Conservation (phyloP, 2,888 invertebrate species). For the Acheta domesticus region DNA sequence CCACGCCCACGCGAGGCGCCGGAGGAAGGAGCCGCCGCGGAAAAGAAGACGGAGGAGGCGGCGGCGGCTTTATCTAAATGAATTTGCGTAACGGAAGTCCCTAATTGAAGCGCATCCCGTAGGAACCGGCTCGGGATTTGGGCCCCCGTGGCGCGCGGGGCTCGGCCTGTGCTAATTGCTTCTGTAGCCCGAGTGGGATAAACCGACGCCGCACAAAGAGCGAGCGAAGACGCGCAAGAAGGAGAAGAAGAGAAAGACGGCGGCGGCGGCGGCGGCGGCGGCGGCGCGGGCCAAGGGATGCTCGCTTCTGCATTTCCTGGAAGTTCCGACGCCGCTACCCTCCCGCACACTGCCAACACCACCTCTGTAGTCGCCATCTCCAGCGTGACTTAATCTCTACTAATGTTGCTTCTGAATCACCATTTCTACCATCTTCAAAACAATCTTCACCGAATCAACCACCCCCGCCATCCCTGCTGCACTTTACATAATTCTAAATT, state of each 20-base stretch:
- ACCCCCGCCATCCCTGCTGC: too few species aligned
- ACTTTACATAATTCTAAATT: too few species aligned
- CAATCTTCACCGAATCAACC: too few species aligned
- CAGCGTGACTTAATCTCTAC: too few species aligned
- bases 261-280: too few species aligned
- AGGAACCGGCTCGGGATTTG: constrained; percentile 22
- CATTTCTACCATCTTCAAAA: too few species aligned
- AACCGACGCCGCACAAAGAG: not conserved
- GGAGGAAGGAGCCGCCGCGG: not conserved
- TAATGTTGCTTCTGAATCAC: too few species aligned
- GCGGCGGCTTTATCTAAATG: constrained; percentile 34
- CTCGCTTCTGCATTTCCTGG: too few species aligned
- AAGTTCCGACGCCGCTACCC: not conserved
- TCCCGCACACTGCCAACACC: not conserved
- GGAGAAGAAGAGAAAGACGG: too few species aligned
- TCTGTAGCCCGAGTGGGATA: not conserved
- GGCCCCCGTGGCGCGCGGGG: not conserved
- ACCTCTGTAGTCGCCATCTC: too few species aligned
- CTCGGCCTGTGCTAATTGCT: constrained; percentile 31
- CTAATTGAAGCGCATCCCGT: constrained; percentile 33
- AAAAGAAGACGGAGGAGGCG: not conserved
- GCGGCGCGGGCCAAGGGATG: too few species aligned
- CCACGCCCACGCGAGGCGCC: not conserved
- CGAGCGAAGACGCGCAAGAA: not conserved
- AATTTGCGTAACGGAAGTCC: constrained; percentile 32